phyloP scores from a whole-genome alignment of 2,797 vertebrate genomes.

The Toxotes lorentzi region DNA sequence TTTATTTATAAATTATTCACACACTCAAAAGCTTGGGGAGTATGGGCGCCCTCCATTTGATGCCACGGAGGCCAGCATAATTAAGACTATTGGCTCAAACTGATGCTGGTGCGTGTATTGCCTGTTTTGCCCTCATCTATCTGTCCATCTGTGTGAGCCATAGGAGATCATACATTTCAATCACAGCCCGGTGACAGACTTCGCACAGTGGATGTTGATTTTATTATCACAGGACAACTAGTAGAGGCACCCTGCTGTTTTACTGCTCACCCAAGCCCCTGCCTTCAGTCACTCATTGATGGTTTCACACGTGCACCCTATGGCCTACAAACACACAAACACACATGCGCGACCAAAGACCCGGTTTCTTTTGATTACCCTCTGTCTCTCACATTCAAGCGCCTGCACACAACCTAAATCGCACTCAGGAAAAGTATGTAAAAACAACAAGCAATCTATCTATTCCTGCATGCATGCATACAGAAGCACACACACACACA shows the following conservation, averaged over 20 bases:
- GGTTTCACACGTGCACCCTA: slow-evolving; percentile 52
- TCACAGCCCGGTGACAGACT: slow-evolving; percentile 77
- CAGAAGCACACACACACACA: background rate
- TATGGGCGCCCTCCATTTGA: slow-evolving; percentile 73
- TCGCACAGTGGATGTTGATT: slow-evolving; percentile 79
- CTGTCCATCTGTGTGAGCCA: slow-evolving; percentile 77
- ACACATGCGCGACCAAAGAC: slow-evolving; percentile 3
- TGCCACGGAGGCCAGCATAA: slow-evolving; percentile 76
- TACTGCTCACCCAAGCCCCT: slow-evolving; percentile 62
- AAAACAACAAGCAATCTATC: slow-evolving; percentile 48
- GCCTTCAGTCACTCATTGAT: slow-evolving; percentile 68
- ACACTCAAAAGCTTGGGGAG: slow-evolving; percentile 77
- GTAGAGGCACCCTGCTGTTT: slow-evolving; percentile 72
- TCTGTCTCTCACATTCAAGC: slow-evolving; percentile 34
- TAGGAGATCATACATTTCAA: slow-evolving; percentile 79
- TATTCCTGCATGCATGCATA: slow-evolving; percentile 8
- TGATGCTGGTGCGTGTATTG: slow-evolving; percentile 59
- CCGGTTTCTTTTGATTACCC: slow-evolving; percentile 30
- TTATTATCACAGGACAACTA: slow-evolving; percentile 82
- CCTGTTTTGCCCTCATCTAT: slow-evolving; percentile 63
- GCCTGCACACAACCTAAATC: slow-evolving; percentile 33
- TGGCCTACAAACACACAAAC: slow-evolving; percentile 33
- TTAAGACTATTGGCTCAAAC: slow-evolving; percentile 76
- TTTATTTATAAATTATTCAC: slow-evolving; percentile 84
- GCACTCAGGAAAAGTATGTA: slow-evolving; percentile 48